Conservation (phyloP, 2,797 vertebrate genomes). For the Clarias platycephalus region DNA sequence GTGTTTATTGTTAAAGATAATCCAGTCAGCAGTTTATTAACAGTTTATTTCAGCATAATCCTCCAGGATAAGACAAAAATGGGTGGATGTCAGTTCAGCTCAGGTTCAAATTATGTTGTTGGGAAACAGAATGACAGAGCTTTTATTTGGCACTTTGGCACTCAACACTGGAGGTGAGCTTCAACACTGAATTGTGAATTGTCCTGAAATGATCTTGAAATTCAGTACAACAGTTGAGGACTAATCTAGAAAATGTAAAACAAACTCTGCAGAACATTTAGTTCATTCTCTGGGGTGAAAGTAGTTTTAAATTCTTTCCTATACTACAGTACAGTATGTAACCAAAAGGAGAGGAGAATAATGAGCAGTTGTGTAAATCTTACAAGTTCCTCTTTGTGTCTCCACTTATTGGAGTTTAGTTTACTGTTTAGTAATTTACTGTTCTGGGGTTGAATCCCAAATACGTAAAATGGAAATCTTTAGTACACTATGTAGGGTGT, state of each 20-base stretch:
- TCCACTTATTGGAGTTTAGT: too few relatives aligned
- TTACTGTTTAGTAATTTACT: too few relatives aligned
- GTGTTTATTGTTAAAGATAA: conserved; percentile 45
- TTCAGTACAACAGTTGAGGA: neutral
- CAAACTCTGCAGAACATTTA: neutral
- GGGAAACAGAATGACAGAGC: neutral
- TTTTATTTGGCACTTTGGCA: neutral
- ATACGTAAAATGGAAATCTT: too few relatives aligned
- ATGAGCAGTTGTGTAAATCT: too few relatives aligned
- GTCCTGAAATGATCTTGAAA: neutral
- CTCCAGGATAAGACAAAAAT: conserved; percentile 33
- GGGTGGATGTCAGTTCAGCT: conserved; percentile 38
- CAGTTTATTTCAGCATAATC: neutral
- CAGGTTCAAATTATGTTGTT: conserved; percentile 16
- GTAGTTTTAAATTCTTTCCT: too few relatives aligned
- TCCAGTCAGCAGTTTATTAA: conserved; percentile 30
- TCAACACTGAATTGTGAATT: neutral
- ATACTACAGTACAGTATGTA: too few relatives aligned
- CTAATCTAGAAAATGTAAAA: neutral
- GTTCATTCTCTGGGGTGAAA: neutral
- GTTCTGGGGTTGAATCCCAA: too few relatives aligned
- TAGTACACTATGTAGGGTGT: too few relatives aligned
- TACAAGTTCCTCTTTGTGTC: too few relatives aligned
- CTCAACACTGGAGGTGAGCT: neutral
- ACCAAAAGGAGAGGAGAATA: too few relatives aligned